These are phyloP conservation scores for Cirrhinus mrigala DNA, from an alignment of 2,797 vertebrate species.

Conservation along the genomic window DNA sequence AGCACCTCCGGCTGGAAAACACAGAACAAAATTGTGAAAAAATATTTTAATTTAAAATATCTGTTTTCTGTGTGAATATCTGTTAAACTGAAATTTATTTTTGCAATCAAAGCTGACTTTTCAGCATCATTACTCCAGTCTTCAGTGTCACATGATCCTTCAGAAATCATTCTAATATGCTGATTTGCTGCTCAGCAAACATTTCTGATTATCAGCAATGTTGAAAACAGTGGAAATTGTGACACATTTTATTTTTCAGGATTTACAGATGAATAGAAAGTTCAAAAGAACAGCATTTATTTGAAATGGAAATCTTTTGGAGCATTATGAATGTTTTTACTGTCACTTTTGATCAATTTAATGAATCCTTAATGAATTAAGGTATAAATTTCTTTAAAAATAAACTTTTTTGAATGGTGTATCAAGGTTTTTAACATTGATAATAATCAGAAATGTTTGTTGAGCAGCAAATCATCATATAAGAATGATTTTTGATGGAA, in stretches of 20 bases:
- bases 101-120: too few relatives aligned
- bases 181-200: too few relatives aligned
- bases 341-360: too few relatives aligned
- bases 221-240: too few relatives aligned
- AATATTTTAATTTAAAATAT: too few relatives aligned
- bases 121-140: too few relatives aligned
- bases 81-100: too few relatives aligned
- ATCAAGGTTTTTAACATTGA: background rate
- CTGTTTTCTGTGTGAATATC: too few relatives aligned
- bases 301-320: background rate
- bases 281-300: background rate
- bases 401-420: background rate
- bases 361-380: background rate
- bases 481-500: background rate
- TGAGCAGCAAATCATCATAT: background rate
- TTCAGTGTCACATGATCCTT: too few relatives aligned
- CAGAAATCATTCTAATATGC: too few relatives aligned
- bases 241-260: too few relatives aligned
- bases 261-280: too few relatives aligned
- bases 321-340: background rate
- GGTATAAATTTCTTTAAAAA: background rate
- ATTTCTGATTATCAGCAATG: background rate
- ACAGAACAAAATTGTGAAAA: background rate
- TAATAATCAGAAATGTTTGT: background rate
- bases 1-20: slow-evolving; percentile 85